phyloP scores from a whole-genome alignment of 2,797 vertebrate genomes.

The Enteromius fasciolatus region DNA sequence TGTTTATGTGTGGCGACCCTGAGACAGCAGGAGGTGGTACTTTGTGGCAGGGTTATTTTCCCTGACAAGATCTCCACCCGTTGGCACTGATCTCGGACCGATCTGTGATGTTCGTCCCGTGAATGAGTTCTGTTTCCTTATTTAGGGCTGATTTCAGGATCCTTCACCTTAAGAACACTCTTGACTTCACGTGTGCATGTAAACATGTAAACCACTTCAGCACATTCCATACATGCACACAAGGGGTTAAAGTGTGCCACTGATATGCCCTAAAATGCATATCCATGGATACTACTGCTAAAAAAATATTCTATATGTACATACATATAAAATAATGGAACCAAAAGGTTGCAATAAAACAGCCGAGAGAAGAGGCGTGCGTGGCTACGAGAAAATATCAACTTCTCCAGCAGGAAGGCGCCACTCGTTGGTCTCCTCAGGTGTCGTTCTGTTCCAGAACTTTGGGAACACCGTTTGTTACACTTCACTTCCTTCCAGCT shows the following conservation, averaged over 20 bases:
- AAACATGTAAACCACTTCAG: constrained; percentile 48
- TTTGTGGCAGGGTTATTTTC: constrained; percentile 69
- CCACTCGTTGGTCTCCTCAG: constrained; percentile 4
- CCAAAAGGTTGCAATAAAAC: constrained; percentile 70
- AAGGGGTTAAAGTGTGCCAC: constrained; percentile 59
- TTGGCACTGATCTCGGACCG: constrained; percentile 49
- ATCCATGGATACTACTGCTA: constrained; percentile 67
- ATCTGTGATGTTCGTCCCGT: constrained; percentile 14
- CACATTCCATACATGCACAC: constrained; percentile 52
- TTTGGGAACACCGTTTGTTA: constrained; percentile 31
- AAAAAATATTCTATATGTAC: constrained; percentile 70
- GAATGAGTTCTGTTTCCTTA: constrained; percentile 27
- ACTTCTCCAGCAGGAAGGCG: constrained; percentile 29
- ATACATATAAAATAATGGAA: constrained; percentile 71
- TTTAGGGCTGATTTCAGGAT: constrained; percentile 38
- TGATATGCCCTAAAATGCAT: constrained; percentile 63
- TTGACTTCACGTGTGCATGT: constrained; percentile 48
- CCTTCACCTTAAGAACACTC: constrained; percentile 45
- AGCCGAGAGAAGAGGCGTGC: constrained; percentile 6
- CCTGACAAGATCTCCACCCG: constrained; percentile 61
- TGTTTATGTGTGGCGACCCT: constrained; percentile 69
- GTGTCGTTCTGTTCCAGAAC: constrained; percentile 25
- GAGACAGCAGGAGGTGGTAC: constrained; percentile 74
- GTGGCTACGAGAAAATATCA: constrained; percentile 27
- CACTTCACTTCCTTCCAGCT: constrained; percentile 54